Evolutionary conservation across 2,797 vertebrate species (phyloP).

Genomic region (Acanthiza pusilla): DNA sequence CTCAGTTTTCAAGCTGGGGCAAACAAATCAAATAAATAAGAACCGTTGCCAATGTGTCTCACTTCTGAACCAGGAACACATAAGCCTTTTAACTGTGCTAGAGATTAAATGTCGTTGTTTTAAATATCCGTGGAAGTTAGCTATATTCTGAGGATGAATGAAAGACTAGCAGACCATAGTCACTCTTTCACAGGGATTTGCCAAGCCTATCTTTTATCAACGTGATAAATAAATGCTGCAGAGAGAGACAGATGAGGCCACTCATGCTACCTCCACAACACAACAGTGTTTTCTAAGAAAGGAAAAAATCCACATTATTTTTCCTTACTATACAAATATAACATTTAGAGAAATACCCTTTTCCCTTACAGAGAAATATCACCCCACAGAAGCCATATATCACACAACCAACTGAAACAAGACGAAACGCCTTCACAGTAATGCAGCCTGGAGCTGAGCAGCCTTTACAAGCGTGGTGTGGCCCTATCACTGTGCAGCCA

Average conservation of each 20-base stretch:
- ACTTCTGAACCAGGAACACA: background rate
- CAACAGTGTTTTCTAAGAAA: background rate
- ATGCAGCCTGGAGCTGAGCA: background rate
- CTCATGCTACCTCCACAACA: background rate
- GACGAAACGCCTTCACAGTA: background rate
- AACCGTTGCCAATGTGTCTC: background rate
- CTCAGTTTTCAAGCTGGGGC: background rate
- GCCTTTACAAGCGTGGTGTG: background rate
- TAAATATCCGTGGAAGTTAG: background rate
- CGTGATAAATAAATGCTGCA: conserved; percentile 6
- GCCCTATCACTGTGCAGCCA: fast-evolving
- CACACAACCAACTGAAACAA: background rate
- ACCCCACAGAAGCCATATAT: background rate
- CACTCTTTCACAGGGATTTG: conserved; percentile 10
- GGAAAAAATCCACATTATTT: background rate
- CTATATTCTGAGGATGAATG: background rate
- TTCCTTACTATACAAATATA: conserved; percentile 22
- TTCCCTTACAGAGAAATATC: background rate
- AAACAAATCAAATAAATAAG: conserved; percentile 22
- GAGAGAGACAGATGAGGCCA: conserved; percentile 16
- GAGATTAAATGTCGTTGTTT: background rate
- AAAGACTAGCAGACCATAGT: background rate
- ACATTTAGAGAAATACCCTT: conserved; percentile 37
- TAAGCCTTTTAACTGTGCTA: background rate
- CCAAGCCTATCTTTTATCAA: conserved; percentile 9